These are phyloP conservation scores for Dryococelus australis DNA, from an alignment of 2,888 invertebrate genomes.

Conservation along the genomic window DNA sequence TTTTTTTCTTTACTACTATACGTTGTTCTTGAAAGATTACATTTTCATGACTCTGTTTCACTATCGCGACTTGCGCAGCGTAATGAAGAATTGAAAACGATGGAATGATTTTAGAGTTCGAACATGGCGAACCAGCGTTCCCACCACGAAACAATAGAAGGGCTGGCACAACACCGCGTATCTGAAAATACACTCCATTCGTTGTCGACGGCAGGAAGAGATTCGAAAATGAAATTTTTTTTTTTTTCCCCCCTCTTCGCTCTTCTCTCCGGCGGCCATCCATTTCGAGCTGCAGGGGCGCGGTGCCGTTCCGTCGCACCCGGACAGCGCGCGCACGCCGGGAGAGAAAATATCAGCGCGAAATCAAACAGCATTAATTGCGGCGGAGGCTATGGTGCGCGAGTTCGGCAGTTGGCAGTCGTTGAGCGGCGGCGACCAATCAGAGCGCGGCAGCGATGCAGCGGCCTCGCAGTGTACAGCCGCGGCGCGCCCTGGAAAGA, in stretches of 20 bases:
- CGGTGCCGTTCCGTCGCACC: neutral
- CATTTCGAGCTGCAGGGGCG: neutral
- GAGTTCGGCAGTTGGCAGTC: neutral
- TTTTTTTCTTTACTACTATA: no score
- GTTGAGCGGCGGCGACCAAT: neutral
- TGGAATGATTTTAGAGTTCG: no score
- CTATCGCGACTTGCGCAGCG: no score
- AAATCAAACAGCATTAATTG: constrained; percentile 7
- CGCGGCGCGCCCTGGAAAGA: neutral
- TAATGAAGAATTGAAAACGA: no score
- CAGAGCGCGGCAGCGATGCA: neutral
- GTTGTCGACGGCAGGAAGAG: neutral
- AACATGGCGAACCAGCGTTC: no score
- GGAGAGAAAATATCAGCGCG: neutral
- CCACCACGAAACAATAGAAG: no score
- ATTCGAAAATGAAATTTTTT: neutral
- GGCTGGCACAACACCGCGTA: neutral
- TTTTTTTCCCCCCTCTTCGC: no score
- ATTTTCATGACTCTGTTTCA: no score
- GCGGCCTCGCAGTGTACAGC: neutral
- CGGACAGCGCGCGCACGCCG: no score
- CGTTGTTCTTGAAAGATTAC: no score
- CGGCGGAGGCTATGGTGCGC: neutral
- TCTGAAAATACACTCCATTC: neutral
- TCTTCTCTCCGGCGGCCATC: neutral